A percentile compares a stretch with the other conserved stretches of the same genome.
These are phyloP conservation scores for Polydrusus cervinus DNA, from an alignment of 2,888 invertebrate genomes.

Conservation along the genomic window DNA sequence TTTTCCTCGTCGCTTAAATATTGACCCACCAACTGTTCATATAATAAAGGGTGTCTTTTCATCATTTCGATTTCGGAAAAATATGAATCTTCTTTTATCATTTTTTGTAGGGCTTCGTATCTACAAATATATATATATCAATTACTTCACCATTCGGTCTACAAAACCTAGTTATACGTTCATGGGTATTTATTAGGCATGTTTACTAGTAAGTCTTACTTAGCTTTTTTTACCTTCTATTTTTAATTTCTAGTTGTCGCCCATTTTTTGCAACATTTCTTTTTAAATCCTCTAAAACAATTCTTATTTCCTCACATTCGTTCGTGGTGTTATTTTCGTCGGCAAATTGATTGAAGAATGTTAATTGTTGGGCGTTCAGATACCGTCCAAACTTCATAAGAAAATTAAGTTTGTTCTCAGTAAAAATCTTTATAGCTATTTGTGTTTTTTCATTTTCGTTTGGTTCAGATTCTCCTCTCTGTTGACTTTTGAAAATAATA, in stretches of 20 bases:
- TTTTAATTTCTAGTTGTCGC: slow-evolving; percentile 76
- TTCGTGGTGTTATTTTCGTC: slow-evolving; percentile 56
- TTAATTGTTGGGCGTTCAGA: slow-evolving; percentile 80
- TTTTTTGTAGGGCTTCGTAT: slow-evolving; percentile 84
- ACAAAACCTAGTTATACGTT: neutral
- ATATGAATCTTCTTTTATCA: slow-evolving; percentile 82
- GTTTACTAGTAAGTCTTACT: no score
- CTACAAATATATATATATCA: slow-evolving; percentile 17
- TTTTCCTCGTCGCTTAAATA: slow-evolving; percentile 87
- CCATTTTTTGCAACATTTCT: slow-evolving; percentile 70
- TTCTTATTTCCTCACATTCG: slow-evolving; percentile 75
- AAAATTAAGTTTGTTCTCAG: slow-evolving; percentile 81
- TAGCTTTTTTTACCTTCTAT: slow-evolving; percentile 75
- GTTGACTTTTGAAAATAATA: slow-evolving; percentile 87
- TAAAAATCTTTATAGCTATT: slow-evolving; percentile 79
- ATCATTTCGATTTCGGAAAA: slow-evolving; percentile 96
- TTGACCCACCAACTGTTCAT: slow-evolving; percentile 87
- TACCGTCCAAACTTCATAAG: slow-evolving; percentile 85
- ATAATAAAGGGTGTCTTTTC: slow-evolving; percentile 90
- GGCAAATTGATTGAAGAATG: slow-evolving; percentile 76
- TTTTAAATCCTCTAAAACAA: slow-evolving; percentile 78
- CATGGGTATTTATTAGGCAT: no score
- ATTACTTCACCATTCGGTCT: neutral
- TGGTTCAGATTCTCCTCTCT: slow-evolving; percentile 85
- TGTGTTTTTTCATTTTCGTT: slow-evolving; percentile 79